Evolutionary conservation across 1,140 invertebrate species (phyloP), one percentile per base, ranked within the genome.

Genomic region (Drosophila watanabei): DNA sequence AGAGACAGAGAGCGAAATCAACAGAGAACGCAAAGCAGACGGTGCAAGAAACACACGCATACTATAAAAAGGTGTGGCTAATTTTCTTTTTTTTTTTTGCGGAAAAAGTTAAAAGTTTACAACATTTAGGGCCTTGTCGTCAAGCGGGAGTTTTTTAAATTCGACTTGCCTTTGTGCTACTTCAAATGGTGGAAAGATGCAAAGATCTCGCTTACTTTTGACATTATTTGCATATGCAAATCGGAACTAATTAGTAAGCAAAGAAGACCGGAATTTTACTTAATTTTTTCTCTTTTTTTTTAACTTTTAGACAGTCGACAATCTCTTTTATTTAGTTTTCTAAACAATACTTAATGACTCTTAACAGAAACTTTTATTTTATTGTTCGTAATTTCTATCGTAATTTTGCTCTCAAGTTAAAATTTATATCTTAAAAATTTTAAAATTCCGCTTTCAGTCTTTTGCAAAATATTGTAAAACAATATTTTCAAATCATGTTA

Each of bases 41-140:
- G 28, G 39, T 20, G n/a, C 51, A 71, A 32, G 20, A 61, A 45
- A 20, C 46, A 51, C 33, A 30, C 39, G 45, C 30, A 66, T 10
- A 52, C 24, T 7, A 30, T 33, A 62, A 59, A 49, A 75, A 79
- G 86, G 81, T 68, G 86, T 82, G 86, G 64, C 80, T 75, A 73
- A 82, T 75, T 77, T 66, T 59, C 52, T 58, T 76, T 24, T 24
- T 24, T 24, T 24, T 24, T 24, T 51, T 46, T 58, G 45, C 33
- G 33, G 54, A 39, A 77, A 66, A 75, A 49, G 39, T 20, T 57
- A 28, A 57, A 57, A 52, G 35, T 51, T 65, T 51, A 61, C 41
- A 71, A 24, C 32, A 56, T 18, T 64, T 24, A 20, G 13, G 18
- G 6, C 2, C 13, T 48, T 71, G 68, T 71, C 11, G 68, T 70